Base-by-base conservation (phyloP, 1,140 invertebrate genomes). In the Drosophila hydei region DNA sequence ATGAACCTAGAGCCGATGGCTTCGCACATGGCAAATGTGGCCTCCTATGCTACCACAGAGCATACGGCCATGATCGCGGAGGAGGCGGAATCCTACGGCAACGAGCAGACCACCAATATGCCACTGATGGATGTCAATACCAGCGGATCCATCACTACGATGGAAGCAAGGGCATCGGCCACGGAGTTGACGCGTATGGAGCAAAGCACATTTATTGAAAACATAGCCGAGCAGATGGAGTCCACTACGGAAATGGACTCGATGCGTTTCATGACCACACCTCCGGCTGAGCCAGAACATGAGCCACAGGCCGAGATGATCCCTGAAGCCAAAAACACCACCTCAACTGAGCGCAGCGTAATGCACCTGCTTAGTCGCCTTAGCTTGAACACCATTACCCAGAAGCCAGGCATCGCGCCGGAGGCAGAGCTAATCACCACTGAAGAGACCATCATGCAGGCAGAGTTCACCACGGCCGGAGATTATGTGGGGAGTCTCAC, bases 361-460 rank as follows among this genome's bases (percentile, higher is more conserved):
- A 43, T 27, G 25, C 12, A 36, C 11, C 3, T 63, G 27, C 40
- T 64, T 1, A 25, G 19, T 11, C 23, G 43, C 9, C 23, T 55
- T 25, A 64, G 27, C 11, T 45, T 42, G 25, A 18, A 64, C 45
- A 18, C 21, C 9, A 19, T 64, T 16, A 47, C 51, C n/a, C 40
- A 54, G 16, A 47, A 33, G 14, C 19, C 30, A 0, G 30, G 30
- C 9, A 1, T 11, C 3, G 3, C 40, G 30, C 14, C 59, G 14
- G 50, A 36, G 8, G n/a, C 18, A 33, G 7, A 30, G 33, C 1
- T 33, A 1, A 23, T n/a, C 9, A 43, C 14, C 8, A 42, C 45
- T 9, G 60, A 48, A 21, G 43, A 33, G 8, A 4, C 47, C 30
- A 59, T 14, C 30, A 11, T 11, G 4, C 43, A 45, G 21, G 2